phyloP scores from a whole-genome alignment of 2,113 vertebrate genomes.

The Pipra filicauda region DNA sequence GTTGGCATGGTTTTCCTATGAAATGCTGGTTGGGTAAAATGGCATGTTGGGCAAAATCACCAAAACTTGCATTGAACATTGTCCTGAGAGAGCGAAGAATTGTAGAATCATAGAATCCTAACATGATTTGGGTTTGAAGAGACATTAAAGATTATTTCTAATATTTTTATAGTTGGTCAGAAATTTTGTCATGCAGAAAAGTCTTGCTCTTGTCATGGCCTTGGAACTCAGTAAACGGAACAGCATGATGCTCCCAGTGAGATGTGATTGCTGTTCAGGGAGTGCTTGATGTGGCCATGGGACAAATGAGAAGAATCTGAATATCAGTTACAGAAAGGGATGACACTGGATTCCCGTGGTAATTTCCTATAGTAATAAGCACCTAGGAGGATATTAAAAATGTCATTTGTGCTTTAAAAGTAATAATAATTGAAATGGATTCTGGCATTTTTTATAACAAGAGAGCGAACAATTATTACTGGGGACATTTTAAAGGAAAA shows the following conservation, averaged over 20 bases:
- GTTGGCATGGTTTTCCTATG: not conserved
- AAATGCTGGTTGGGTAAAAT: not conserved
- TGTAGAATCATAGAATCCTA: not conserved
- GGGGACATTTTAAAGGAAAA: slow-evolving; percentile 10
- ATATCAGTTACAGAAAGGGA: not conserved
- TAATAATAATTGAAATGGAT: slow-evolving; percentile 41
- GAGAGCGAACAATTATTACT: not conserved
- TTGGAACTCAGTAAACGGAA: not conserved
- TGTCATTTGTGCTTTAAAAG: slow-evolving; percentile 9
- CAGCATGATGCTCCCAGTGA: not conserved
- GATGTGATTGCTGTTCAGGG: not conserved
- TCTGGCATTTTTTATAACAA: not conserved
- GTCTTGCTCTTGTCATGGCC: not conserved
- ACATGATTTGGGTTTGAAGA: not conserved
- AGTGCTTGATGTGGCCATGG: accelerated
- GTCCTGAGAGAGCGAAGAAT: not conserved
- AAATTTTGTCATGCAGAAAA: not conserved
- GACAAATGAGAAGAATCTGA: not conserved
- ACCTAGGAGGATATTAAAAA: slow-evolving; percentile 18
- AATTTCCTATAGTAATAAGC: slow-evolving; percentile 29
- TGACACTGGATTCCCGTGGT: not conserved
- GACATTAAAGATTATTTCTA: not conserved
- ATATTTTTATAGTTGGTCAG: not conserved
- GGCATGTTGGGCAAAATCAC: not conserved
- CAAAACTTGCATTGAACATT: not conserved